phyloP scores from a whole-genome alignment of 1,140 invertebrate genomes.

The Magallana angulata region DNA sequence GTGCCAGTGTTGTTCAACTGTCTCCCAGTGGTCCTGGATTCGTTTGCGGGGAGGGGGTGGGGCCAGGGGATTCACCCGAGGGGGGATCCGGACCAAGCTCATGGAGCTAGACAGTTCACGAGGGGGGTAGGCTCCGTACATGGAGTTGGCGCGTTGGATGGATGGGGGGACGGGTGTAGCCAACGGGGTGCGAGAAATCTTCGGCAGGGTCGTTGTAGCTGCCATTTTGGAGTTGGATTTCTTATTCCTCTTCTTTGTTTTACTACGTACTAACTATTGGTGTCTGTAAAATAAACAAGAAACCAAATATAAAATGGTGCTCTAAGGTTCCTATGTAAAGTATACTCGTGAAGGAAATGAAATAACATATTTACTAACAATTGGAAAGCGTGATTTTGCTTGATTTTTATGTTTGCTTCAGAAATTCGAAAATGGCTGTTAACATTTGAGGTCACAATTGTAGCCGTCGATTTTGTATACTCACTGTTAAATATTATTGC shows the following conservation, averaged over 20 bases:
- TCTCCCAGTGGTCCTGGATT: constrained; percentile 75
- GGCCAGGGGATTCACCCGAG: constrained; percentile 72
- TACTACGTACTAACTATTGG: background rate
- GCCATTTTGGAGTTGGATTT: constrained; percentile 19
- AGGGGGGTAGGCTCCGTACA: constrained; percentile 74
- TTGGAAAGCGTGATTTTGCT: too few relatives aligned
- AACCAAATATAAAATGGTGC: background rate
- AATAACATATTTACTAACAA: too few relatives aligned
- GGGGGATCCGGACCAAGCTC: constrained; percentile 69
- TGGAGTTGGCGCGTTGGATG: constrained; percentile 34
- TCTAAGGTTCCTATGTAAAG: too few relatives aligned
- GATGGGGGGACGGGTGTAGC: constrained; percentile 66
- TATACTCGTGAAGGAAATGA: too few relatives aligned
- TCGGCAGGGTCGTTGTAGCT: constrained; percentile 62
- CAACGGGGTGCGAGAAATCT: constrained; percentile 59
- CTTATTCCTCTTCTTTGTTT: background rate
- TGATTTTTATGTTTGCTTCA: too few relatives aligned
- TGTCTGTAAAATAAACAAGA: background rate
- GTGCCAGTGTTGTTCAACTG: constrained; percentile 75
- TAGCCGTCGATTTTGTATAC: too few relatives aligned
- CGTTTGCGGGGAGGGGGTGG: constrained; percentile 71
- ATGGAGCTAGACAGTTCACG: constrained; percentile 69
- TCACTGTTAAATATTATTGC: too few relatives aligned
- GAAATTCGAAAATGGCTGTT: too few relatives aligned
- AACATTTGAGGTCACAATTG: too few relatives aligned